Conservation (phyloP, 2,797 vertebrate species). For the Simalia tracyae region DNA sequence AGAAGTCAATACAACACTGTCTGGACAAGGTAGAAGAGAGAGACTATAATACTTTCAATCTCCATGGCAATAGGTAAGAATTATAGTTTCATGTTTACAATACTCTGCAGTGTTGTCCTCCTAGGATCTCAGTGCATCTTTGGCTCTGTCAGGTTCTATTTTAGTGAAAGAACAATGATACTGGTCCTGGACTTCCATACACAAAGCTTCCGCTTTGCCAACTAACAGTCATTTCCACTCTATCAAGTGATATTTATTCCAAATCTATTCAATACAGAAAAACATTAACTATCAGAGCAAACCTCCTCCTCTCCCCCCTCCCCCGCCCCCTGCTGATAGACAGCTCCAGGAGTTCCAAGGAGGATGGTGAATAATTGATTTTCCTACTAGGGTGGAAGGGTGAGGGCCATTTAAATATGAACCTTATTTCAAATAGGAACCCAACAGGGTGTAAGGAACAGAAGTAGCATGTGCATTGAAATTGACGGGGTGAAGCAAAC, state of each 20-base stretch:
- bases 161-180: neutral
- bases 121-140: neutral
- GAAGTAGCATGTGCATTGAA: slow-evolving; percentile 34
- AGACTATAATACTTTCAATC: no score
- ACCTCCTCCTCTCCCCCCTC: neutral
- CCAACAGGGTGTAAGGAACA: slow-evolving; percentile 49
- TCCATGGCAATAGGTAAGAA: no score
- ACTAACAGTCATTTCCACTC: slow-evolving; percentile 49
- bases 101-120: no score
- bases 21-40: no score
- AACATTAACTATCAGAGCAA: slow-evolving; percentile 55
- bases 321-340: neutral
- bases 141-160: neutral
- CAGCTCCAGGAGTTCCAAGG: slow-evolving; percentile 10
- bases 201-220: neutral
- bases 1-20: neutral
- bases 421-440: slow-evolving; percentile 53
- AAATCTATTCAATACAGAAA: slow-evolving; percentile 25
- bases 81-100: neutral
- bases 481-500: slow-evolving; percentile 40
- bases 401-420: slow-evolving; percentile 62
- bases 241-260: slow-evolving; percentile 43
- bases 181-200: neutral
- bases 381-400: slow-evolving; percentile 48
- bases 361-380: slow-evolving; percentile 56